Percentiles rank a stretch among this genome's conserved stretches.
Evolutionary conservation across 2,888 invertebrate genomes (phyloP).

Genomic region (Aromia moschata): DNA sequence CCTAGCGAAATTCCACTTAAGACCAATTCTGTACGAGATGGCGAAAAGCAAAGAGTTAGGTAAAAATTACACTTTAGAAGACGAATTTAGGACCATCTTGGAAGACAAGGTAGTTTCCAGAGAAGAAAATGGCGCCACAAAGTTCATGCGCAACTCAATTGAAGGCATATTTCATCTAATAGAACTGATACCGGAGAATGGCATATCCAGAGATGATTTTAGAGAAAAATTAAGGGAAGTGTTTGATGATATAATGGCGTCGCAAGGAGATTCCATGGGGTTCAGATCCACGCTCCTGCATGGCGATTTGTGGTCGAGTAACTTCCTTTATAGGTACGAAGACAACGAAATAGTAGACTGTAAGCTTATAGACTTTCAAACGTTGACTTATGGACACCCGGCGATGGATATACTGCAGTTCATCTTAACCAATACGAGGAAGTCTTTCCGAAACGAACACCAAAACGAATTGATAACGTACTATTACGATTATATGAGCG

Average conservation of each 20-base stretch:
- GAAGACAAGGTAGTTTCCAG: slow-evolving; percentile 42
- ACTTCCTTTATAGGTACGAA: slow-evolving; percentile 50
- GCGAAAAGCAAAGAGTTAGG: slow-evolving; percentile 43
- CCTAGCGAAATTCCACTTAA: slow-evolving; percentile 66
- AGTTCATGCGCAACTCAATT: slow-evolving; percentile 43
- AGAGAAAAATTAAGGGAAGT: slow-evolving; percentile 34
- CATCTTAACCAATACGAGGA: slow-evolving; percentile 50
- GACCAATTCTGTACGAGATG: slow-evolving; percentile 65
- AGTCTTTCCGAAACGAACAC: slow-evolving; percentile 45
- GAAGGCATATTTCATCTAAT: slow-evolving; percentile 46
- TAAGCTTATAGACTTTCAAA: slow-evolving; percentile 54
- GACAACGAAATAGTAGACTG: slow-evolving; percentile 37
- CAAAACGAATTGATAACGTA: slow-evolving; percentile 45
- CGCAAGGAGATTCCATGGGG: slow-evolving; percentile 4
- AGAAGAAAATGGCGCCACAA: slow-evolving; percentile 35
- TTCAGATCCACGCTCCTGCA: slow-evolving; percentile 47
- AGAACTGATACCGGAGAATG: slow-evolving; percentile 43
- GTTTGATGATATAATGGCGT: slow-evolving; percentile 13
- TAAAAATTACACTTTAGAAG: slow-evolving; percentile 39
- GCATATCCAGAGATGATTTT: slow-evolving; percentile 38
- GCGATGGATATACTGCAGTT: slow-evolving; percentile 51
- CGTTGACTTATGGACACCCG: slow-evolving; percentile 50
- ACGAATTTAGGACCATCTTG: slow-evolving; percentile 43
- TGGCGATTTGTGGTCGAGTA: slow-evolving; percentile 55
- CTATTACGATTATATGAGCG: slow-evolving; percentile 49